Percentiles rank a stretch among this genome's conserved stretches.
Evolutionary conservation across 2,113 vertebrate genomes (phyloP).

Genomic region (Perognathus longimembris): DNA sequence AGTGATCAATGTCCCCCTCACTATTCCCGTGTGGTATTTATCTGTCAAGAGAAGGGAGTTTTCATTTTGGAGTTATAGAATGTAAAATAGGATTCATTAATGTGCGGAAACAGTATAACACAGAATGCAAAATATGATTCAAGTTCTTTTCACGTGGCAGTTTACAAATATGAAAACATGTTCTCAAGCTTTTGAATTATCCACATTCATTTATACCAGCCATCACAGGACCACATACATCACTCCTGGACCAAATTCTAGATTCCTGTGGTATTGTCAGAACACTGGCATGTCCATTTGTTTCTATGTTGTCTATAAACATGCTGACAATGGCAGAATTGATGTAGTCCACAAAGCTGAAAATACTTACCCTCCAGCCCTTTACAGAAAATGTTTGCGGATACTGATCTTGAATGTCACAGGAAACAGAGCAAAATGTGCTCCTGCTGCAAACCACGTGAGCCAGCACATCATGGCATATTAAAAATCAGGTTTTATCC

Average conservation of each 20-base stretch:
- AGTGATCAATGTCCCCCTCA: conserved; percentile 1
- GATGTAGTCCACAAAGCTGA: not conserved
- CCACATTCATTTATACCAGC: not conserved
- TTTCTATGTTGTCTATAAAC: not conserved
- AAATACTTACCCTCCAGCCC: not conserved
- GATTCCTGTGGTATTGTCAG: not conserved
- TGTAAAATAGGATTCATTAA: not conserved
- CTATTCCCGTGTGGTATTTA: conserved; percentile 68
- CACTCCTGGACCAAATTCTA: not conserved
- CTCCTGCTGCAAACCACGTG: not conserved
- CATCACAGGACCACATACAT: not conserved
- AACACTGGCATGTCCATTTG: not conserved
- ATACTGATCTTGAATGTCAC: not conserved
- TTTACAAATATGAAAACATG: not conserved
- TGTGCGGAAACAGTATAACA: not conserved
- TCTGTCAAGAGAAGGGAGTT: conserved; percentile 82
- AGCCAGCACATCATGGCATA: not conserved
- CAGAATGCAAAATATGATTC: not conserved
- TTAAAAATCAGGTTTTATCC: not conserved
- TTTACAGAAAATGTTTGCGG: not conserved
- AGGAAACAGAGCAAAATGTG: not conserved
- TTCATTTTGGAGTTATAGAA: conserved; percentile 26
- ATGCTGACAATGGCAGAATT: not conserved
- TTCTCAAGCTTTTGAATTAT: not conserved
- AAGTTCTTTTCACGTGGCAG: not conserved